phyloP scores from a whole-genome alignment of 2,888 invertebrate genomes.

The Tortricodes alternella region DNA sequence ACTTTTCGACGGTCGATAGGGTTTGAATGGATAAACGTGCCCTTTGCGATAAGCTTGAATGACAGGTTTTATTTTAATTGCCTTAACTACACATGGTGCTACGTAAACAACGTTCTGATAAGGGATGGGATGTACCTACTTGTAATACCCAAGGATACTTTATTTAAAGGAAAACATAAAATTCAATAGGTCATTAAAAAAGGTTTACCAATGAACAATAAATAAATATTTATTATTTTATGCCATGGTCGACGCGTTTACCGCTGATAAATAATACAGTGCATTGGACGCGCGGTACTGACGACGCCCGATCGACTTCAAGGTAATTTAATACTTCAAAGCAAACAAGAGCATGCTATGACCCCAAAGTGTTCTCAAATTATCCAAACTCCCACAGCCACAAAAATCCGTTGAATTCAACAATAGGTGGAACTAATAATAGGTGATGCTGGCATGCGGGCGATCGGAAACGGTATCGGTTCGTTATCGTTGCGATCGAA shows the following conservation, averaged over 20 bases:
- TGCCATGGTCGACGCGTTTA: background rate
- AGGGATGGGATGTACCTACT: background rate
- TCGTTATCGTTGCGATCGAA: constrained; percentile 43
- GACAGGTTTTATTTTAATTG: constrained; percentile 32
- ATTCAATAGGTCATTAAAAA: too few species aligned
- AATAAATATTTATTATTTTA: too few species aligned
- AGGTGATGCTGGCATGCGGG: constrained; percentile 50
- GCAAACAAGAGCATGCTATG: background rate
- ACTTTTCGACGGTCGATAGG: constrained; percentile 30
- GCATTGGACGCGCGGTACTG: background rate
- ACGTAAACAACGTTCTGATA: constrained; percentile 21
- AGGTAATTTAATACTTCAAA: constrained; percentile 24
- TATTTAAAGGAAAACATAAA: background rate
- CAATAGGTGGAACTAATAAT: constrained; percentile 45
- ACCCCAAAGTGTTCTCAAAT: constrained; percentile 6
- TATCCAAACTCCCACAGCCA: constrained; percentile 43
- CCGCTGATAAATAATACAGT: constrained; percentile 1
- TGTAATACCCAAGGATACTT: background rate
- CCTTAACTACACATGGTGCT: constrained; percentile 21
- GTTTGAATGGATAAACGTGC: constrained; percentile 21
- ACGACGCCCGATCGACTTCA: background rate
- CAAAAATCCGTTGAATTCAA: constrained; percentile 42
- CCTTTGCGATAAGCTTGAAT: constrained; percentile 32
- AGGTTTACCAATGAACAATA: too few species aligned
- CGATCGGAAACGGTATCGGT: constrained; percentile 43